Conservation (phyloP, 92 coral and sea anemone genomes). For the Blastomussa wellsi region DNA sequence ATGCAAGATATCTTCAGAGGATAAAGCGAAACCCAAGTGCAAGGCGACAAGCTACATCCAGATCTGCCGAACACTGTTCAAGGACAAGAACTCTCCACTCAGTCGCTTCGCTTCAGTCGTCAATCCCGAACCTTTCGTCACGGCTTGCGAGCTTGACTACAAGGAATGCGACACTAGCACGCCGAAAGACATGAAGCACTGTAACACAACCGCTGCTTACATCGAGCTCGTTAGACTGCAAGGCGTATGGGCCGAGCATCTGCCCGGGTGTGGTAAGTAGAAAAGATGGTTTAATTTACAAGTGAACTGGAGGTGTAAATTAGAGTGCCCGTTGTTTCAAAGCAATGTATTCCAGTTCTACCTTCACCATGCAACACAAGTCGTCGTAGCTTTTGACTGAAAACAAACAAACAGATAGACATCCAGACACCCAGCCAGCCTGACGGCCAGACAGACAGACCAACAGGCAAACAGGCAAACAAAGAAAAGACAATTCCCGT, state of each 20-base stretch:
- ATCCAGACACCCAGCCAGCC: no score
- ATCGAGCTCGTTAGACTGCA: constrained; percentile 83
- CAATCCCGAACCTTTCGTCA: constrained; percentile 86
- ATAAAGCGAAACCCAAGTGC: constrained; percentile 47
- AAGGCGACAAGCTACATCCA: constrained; percentile 42
- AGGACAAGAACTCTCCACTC: constrained; percentile 74
- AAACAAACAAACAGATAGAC: no score
- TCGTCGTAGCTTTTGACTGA: no score
- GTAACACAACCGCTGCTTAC: constrained; percentile 94
- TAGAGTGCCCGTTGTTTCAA: no score
- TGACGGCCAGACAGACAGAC: no score
- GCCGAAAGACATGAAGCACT: constrained; percentile 85
- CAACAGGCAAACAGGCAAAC: no score
- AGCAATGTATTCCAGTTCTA: no score
- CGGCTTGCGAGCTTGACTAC: constrained; percentile 89
- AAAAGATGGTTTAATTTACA: not conserved
- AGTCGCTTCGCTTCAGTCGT: constrained; percentile 69
- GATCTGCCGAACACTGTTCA: constrained; percentile 81
- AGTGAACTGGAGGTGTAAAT: no score
- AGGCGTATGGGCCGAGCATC: constrained; percentile 84
- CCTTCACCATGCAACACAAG: no score
- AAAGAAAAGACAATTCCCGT: no score
- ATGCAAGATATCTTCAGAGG: constrained; percentile 53
- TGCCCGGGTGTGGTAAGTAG: constrained; percentile 93
- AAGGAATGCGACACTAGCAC: constrained; percentile 62